Conservation (phyloP, 2,888 invertebrate species). For the Drosophila limbata region DNA sequence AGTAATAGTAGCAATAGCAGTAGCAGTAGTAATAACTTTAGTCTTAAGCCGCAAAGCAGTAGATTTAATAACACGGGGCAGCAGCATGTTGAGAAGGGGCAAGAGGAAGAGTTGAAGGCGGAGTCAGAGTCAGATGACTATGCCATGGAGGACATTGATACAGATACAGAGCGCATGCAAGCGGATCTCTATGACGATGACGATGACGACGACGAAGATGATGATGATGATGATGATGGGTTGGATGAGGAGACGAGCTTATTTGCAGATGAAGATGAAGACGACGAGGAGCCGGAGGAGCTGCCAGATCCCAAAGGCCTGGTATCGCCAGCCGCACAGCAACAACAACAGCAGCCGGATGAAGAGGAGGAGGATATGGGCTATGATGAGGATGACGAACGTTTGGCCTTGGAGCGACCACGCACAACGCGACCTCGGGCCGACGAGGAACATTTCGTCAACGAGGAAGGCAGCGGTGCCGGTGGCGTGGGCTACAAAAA, state of each 20-base stretch:
- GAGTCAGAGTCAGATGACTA: conserved; percentile 49
- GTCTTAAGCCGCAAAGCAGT: conserved; percentile 69
- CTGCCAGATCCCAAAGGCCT: conserved; percentile 79
- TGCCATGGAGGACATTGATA: conserved; percentile 70
- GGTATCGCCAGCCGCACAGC: conserved; percentile 46
- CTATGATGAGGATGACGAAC: conserved; percentile 84
- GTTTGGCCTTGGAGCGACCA: conserved; percentile 78
- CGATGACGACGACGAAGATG: conserved; percentile 48
- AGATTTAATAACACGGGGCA: conserved; percentile 66
- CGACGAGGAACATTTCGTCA: conserved; percentile 80
- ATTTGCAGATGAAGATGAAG: conserved; percentile 46
- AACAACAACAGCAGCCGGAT: conserved; percentile 29
- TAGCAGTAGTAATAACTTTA: conserved; percentile 68
- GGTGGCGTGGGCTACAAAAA: conserved; percentile 39
- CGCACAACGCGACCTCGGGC: conserved; percentile 67
- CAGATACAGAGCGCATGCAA: conserved; percentile 78
- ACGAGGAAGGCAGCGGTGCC: conserved; percentile 83
- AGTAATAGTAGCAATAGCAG: conserved; percentile 58
- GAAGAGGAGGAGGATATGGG: conserved; percentile 83
- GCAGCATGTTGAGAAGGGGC: conserved; percentile 37
- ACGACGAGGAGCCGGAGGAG: conserved; percentile 64
- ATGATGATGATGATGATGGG: conserved; percentile 73
- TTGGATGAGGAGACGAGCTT: conserved; percentile 63
- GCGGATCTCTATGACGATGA: conserved; percentile 82
- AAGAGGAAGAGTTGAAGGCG: conserved; percentile 24